Evolutionary conservation across 2,797 vertebrate genomes (phyloP), one percentile per base, ranked within the genome.

Genomic region (Streptopelia turtur): DNA sequence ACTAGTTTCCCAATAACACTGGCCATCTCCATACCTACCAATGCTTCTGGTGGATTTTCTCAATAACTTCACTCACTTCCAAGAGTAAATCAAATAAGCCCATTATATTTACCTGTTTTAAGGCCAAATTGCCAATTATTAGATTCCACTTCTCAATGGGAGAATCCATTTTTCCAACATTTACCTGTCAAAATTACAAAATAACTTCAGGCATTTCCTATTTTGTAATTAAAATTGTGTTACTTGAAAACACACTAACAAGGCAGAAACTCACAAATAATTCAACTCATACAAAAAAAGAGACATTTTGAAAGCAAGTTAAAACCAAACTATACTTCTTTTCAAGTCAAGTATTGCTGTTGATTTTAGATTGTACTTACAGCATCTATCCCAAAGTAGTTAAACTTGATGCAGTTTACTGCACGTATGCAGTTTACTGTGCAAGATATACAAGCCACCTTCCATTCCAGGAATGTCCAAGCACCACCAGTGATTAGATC

Each of bases 91-190:
- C 11, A 24, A 66, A 33, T 28, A 39, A 68, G 24, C 13, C 4
- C 14, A 23, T 64, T 68, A 49, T 69, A 90, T 80, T 98, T 97
- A 99, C 99, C 98, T 99, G 99, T 93, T 99, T 99, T 89, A 99
- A 98, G 35, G 99, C 99, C 97, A 99, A 97, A 98, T 99, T 99
- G 63, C 99, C 99, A 83, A 99, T 99, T 94, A 99, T 99, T 28
- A 99, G 98, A 93, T 99, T 99, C 99, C 99, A 99, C 96, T 99
- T 99, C 97, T 99, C 99, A 90, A 99, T 99, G 60, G 99, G 99
- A 28, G 99, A 99, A 97, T 99, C 99, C 99, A 99, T 99, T 98
- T 99, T 99, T 43, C 99, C 99, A 95, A 99, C 98, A 86, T 99
- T 99, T 89, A 99, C 99, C 99, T 99, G 96, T 80, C 39, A 97